A percentile compares a stretch with the other conserved stretches of the same genome.
Conservation (phyloP, 2,797 vertebrate genomes). For the Lepilemur septentrionalis region DNA sequence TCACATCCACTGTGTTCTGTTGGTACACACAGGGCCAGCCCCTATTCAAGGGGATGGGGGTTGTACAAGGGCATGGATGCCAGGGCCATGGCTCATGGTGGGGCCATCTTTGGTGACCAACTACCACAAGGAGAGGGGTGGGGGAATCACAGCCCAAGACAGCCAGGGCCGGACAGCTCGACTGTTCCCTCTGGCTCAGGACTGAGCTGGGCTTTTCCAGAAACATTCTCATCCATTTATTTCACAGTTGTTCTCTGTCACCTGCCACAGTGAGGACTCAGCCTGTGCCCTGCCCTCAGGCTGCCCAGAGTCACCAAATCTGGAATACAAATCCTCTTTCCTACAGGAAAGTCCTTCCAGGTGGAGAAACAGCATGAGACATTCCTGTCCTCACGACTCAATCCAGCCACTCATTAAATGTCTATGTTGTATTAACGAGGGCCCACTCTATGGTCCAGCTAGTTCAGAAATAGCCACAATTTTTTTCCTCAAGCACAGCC, state of each 20-base stretch:
- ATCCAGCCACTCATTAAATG: not conserved
- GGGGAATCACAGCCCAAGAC: not conserved
- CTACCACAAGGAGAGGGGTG: fast-evolving
- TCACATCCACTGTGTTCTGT: not conserved
- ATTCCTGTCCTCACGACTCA: not conserved
- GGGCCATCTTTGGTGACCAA: not conserved
- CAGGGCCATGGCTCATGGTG: not conserved
- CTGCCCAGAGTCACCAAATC: not conserved
- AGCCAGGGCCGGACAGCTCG: not conserved
- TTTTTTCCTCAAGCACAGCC: not conserved
- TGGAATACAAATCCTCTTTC: not conserved
- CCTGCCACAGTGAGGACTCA: not conserved
- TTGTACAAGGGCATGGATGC: not conserved
- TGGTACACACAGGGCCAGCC: not conserved
- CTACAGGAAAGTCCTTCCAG: not conserved
- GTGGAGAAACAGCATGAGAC: not conserved
- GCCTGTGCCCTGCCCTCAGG: not conserved
- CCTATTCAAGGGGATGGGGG: not conserved
- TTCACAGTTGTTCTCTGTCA: not conserved
- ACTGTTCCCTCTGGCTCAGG: not conserved
- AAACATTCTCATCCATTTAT: not conserved
- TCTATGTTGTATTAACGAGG: not conserved
- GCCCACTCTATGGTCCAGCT: not conserved
- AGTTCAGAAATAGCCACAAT: not conserved
- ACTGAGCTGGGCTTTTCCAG: not conserved